Evolutionary conservation across 2,797 vertebrate species (phyloP), one percentile per base, ranked within the genome.

Genomic region (Microctenopoma lineatum): DNA sequence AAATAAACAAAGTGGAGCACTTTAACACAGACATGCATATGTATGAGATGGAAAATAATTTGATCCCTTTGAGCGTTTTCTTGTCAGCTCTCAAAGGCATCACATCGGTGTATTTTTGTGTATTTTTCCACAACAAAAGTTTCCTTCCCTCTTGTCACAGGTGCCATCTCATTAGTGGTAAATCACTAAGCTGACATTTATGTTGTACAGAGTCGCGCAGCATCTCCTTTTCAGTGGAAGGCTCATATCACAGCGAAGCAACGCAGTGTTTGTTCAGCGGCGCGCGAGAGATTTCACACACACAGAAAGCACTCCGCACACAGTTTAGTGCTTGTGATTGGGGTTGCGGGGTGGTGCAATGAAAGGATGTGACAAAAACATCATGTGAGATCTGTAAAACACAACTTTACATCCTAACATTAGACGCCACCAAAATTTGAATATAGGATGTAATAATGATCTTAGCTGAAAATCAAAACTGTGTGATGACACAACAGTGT

Each of bases 131-230:
- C 87, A 89, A 90, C 89, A 93, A 92, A 87, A 88, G 89, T 91
- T 91, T 89, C 84, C 87, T 83, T 84, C 78, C 74, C 72, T 87
- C 84, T 82, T 87, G 78, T 89, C 85, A 84, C 79, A 88, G 84
- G 84, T 88, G 85, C 85, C 78, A 59, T 87, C 90, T 93, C 90
- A 92, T 93, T 94, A 93, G 89, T 57, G 71, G 80, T 71, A 84
- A 91, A 90, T 92, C 89, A 88, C 61, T 52, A 59, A 81, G 72
- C 69, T 89, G 90, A 91, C 91, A 89, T 91, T 89, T 88, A 83
- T 59, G 84, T 83, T 85, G 86, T 84, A 85, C 84, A 55, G 68
- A 87, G 85, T 76, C 76, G 70, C 58, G 54, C 78, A 21, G 77
- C 78, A 63, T 88, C 86, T 86, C 70, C 78, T 73, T 78, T 78